A percentile compares a stretch with the other conserved stretches of the same genome.
phyloP scores from a whole-genome alignment of 1,140 invertebrate species.

The Eupeodes corollae region DNA sequence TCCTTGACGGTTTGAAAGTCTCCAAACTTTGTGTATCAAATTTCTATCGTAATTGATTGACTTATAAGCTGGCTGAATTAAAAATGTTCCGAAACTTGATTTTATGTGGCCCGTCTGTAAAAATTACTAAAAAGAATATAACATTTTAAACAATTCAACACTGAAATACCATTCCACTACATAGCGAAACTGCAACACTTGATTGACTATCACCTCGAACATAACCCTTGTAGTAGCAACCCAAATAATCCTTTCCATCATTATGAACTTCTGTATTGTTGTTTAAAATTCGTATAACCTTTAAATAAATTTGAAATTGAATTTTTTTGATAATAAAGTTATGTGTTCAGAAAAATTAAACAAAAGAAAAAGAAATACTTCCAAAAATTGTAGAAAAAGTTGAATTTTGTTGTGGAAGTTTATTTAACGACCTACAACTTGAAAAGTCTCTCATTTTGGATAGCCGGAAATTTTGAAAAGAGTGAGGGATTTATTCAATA shows the following conservation, averaged over 20 bases:
- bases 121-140: constrained; percentile 6
- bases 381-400: no score
- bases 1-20: constrained; percentile 26
- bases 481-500: no score
- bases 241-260: constrained; percentile 38
- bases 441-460: no score
- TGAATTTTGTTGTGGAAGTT: no score
- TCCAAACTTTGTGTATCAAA: constrained; percentile 30
- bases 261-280: constrained; percentile 39
- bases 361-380: no score
- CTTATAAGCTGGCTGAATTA: constrained; percentile 49
- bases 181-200: constrained; percentile 56
- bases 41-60: constrained; percentile 22
- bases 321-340: no score
- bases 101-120: constrained; percentile 53
- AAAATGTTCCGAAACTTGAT: constrained; percentile 48
- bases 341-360: no score
- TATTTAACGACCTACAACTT: no score
- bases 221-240: constrained; percentile 59
- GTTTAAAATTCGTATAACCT: constrained; percentile 47
- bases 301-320: constrained; percentile 4
- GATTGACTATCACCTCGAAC: constrained; percentile 54
- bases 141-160: no score
- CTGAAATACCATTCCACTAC: constrained; percentile 57
- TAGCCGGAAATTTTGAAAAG: no score